Evolutionary conservation across 2,113 vertebrate genomes (phyloP).

Genomic region (Alethe castanea): DNA sequence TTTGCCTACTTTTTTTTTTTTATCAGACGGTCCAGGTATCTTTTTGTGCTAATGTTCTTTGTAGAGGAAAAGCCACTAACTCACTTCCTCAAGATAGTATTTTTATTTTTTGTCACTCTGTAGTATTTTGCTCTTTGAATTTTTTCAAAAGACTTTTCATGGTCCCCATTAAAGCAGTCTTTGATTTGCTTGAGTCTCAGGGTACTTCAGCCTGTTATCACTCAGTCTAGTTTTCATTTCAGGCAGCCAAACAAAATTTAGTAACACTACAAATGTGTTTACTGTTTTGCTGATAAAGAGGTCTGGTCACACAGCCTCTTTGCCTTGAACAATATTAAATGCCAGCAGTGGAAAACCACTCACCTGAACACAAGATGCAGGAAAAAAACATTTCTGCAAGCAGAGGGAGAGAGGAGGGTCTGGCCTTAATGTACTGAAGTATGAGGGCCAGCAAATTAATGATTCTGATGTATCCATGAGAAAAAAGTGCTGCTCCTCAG

Average conservation of each 20-base stretch:
- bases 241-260: conserved; percentile 23
- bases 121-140: neutral
- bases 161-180: neutral
- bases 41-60: neutral
- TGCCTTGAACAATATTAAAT: neutral
- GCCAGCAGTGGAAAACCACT: neutral
- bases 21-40: neutral
- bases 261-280: conserved; percentile 13
- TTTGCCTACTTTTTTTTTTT: neutral
- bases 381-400: neutral
- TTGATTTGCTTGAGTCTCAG: conserved; percentile 28
- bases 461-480: neutral
- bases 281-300: conserved; percentile 12
- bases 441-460: neutral
- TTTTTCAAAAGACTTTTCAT: conserved; percentile 4
- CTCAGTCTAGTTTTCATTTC: conserved; percentile 37
- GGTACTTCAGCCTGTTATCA: conserved; percentile 4
- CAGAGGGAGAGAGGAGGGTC: neutral
- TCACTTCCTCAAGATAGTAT: neutral
- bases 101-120: neutral
- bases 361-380: neutral
- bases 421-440: neutral
- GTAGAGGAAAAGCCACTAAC: neutral
- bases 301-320: neutral
- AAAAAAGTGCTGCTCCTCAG: neutral